Conservation (phyloP, 2,113 vertebrate genomes). For the Lynx canadensis region DNA sequence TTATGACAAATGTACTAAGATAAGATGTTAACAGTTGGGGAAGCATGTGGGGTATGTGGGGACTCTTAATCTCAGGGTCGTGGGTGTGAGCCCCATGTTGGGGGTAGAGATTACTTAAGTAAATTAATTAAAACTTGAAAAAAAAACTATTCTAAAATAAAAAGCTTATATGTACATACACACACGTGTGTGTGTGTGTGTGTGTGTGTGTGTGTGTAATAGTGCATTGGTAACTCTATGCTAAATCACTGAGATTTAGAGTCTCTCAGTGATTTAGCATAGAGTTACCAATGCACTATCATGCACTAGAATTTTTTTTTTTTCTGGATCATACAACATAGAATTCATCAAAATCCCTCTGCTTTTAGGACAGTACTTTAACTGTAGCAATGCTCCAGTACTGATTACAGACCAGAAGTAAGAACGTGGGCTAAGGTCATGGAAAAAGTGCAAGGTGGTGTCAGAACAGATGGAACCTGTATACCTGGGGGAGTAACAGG, state of each 20-base stretch:
- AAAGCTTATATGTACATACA: background rate
- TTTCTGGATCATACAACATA: background rate
- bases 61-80: no score
- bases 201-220: no score
- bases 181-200: no score
- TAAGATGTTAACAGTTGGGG: background rate
- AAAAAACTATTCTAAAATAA: background rate
- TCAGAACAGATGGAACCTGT: background rate
- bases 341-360: background rate
- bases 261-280: background rate
- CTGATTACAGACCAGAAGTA: no score
- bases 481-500: background rate
- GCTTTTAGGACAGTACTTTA: background rate
- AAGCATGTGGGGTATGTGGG: background rate
- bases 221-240: no score
- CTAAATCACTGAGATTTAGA: no score
- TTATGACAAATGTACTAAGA: background rate
- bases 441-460: background rate
- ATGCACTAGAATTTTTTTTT: no score
- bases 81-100: no score
- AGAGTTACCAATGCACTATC: background rate
- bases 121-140: no score
- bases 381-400: background rate
- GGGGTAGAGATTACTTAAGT: no score
- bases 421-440: background rate